Conservation (phyloP, 2,888 invertebrate genomes). For the Dicyrtomina minuta region DNA sequence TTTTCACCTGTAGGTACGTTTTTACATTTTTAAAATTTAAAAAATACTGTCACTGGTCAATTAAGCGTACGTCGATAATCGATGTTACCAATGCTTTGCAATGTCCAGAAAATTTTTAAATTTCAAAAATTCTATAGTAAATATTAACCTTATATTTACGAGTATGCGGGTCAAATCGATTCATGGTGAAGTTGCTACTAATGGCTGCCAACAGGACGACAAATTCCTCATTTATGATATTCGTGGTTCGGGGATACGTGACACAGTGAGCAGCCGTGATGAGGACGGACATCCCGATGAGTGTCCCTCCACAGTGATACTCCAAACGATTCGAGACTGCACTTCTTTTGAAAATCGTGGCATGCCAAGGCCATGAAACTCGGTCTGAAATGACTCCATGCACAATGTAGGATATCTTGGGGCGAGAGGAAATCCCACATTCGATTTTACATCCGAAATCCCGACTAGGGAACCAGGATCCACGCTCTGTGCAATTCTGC, state of each 20-base stretch:
- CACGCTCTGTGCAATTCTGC: constrained; percentile 10
- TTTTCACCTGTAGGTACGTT: constrained; percentile 9
- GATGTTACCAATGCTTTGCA: too few species aligned
- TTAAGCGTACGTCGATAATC: too few species aligned
- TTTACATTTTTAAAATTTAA: not conserved
- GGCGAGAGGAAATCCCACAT: constrained; percentile 19
- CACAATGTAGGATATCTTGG: not conserved
- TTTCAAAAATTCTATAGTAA: constrained; percentile 3
- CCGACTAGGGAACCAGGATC: not conserved
- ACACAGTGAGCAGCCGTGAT: constrained; percentile 24
- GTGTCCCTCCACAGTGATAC: constrained; percentile 22
- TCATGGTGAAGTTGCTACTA: constrained; percentile 12
- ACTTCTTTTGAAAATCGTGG: constrained; percentile 7
- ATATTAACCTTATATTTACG: not conserved
- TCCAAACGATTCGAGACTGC: too few species aligned
- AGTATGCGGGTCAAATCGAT: constrained; percentile 4
- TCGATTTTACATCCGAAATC: constrained; percentile 12
- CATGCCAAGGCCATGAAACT: constrained; percentile 30
- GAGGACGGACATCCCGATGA: constrained; percentile 7
- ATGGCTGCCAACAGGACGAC: constrained; percentile 9
- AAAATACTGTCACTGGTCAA: too few species aligned
- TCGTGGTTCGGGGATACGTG: not conserved
- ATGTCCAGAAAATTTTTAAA: not conserved
- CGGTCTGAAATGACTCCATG: constrained; percentile 13
- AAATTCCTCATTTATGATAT: not conserved